Base-by-base conservation (phyloP, 2,797 vertebrate species). In the Pipistrellus nathusii region DNA sequence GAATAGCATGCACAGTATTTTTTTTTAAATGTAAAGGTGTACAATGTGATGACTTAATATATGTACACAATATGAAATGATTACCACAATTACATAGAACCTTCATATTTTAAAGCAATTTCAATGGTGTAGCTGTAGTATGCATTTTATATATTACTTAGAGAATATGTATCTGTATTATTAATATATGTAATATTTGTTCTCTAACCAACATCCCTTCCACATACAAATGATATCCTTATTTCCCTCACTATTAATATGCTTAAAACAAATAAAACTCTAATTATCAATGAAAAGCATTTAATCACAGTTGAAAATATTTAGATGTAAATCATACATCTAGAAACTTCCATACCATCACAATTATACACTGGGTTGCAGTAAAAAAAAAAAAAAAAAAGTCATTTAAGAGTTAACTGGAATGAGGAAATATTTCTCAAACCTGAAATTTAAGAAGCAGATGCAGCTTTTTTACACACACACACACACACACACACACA, bases 61-160 rank as follows among this genome's bases (percentile, higher is more conserved):
- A 17, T 53, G 3, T 18, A 51, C 25, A 78, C 23, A 92, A 3
- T 66, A 11, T 57, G 4, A 13, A 87, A 83, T 23, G n/a, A 69
- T 76, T 21, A 18, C n/a, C n/a, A n/a, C n/a, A n/a, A n/a, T n/a
- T n/a, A n/a, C n/a, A n/a, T n/a, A n/a, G n/a, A n/a, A n/a, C n/a
- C n/a, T n/a, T n/a, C n/a, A n/a, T n/a, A 46, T 38, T 90, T 78
- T 35, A 82, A 95, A 87, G 18, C 15, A 75, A 86, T 27, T 91
- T 72, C 15, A 25, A 15, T 69, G 69, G 10, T 72, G 27, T 53
- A 55, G 53, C 44, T 38, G 30, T 15, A 30, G 13, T 55, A 68
- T 80, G 18, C 18, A 85, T 59, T 32, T 72, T 82, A 76, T 18
- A 51, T n/a, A 66, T 71, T 73, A 38, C 2, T 62, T 75, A 76